These are phyloP conservation scores for Temnothorax ravouxi DNA, from an alignment of 2,888 invertebrate species.

Conservation along the genomic window DNA sequence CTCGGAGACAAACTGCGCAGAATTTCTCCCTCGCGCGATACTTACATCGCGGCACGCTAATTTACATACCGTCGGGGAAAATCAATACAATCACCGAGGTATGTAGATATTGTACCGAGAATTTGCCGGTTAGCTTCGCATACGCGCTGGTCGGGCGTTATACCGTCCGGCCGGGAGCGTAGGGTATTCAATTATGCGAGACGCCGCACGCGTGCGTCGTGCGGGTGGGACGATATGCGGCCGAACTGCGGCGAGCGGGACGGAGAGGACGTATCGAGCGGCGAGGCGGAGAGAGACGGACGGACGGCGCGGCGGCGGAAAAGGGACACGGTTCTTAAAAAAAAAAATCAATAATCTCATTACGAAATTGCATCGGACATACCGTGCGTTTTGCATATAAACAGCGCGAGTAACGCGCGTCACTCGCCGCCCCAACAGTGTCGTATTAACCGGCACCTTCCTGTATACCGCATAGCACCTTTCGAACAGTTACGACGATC, in stretches of 20 bases:
- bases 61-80: slow-evolving; percentile 55
- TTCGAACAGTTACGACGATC: too few species aligned
- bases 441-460: slow-evolving; percentile 19
- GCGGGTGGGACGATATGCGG: slow-evolving; percentile 21
- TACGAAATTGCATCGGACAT: slow-evolving; percentile 65
- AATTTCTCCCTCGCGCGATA: slow-evolving; percentile 41
- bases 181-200: slow-evolving; percentile 48
- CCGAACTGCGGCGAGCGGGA: slow-evolving; percentile 44
- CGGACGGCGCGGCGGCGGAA: background rate
- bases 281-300: background rate
- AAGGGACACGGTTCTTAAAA: slow-evolving; percentile 26
- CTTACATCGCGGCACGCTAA: slow-evolving; percentile 43
- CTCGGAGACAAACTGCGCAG: slow-evolving; percentile 27
- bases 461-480: background rate
- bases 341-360: slow-evolving; percentile 73
- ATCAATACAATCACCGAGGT: slow-evolving; percentile 62
- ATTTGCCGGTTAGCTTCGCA: slow-evolving; percentile 54
- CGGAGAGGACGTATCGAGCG: slow-evolving; percentile 49
- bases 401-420: slow-evolving; percentile 44
- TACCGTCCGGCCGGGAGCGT: slow-evolving; percentile 54
- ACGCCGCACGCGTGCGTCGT: slow-evolving; percentile 64
- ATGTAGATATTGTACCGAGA: slow-evolving; percentile 52
- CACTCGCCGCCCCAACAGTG: slow-evolving; percentile 41
- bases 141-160: slow-evolving; percentile 54
- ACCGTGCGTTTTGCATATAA: slow-evolving; percentile 39